Conservation (phyloP, 2,888 invertebrate genomes). For the Formica aserva region DNA sequence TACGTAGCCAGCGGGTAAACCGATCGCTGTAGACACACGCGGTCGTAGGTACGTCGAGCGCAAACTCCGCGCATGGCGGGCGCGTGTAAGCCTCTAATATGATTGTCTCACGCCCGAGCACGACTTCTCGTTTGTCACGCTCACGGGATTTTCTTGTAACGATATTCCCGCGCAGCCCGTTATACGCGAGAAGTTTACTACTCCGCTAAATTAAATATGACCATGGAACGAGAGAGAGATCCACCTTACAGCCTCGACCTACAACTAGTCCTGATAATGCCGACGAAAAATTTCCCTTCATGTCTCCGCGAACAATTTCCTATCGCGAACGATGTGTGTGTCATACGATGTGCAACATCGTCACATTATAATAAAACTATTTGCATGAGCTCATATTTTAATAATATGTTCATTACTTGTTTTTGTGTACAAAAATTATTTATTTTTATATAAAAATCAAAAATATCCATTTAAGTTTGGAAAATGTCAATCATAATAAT, state of each 20-base stretch:
- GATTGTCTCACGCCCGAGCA: constrained; percentile 60
- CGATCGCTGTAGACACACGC: constrained; percentile 56
- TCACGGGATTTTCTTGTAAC: constrained; percentile 41
- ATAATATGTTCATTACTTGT: not conserved
- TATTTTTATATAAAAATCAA: not conserved
- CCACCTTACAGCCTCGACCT: not conserved
- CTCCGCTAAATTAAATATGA: constrained; percentile 46
- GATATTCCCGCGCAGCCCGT: constrained; percentile 21
- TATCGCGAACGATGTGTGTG: not conserved
- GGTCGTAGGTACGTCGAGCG: constrained; percentile 49
- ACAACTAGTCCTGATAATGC: constrained; percentile 5
- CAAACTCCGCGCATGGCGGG: constrained; percentile 62
- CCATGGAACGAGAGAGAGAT: constrained; percentile 6
- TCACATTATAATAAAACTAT: not conserved
- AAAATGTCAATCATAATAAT: not conserved
- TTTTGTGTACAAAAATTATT: not conserved
- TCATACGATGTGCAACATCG: not conserved
- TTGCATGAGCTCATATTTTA: not conserved
- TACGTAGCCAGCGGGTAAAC: constrained; percentile 63
- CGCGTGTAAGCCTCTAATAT: constrained; percentile 59
- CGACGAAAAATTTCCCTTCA: not conserved
- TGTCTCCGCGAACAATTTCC: not conserved
- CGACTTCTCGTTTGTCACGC: constrained; percentile 52
- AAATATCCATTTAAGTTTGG: not conserved
- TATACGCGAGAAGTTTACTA: constrained; percentile 45